Conservation (phyloP, 2,113 vertebrate genomes). For the Gallinago jamesoni region DNA sequence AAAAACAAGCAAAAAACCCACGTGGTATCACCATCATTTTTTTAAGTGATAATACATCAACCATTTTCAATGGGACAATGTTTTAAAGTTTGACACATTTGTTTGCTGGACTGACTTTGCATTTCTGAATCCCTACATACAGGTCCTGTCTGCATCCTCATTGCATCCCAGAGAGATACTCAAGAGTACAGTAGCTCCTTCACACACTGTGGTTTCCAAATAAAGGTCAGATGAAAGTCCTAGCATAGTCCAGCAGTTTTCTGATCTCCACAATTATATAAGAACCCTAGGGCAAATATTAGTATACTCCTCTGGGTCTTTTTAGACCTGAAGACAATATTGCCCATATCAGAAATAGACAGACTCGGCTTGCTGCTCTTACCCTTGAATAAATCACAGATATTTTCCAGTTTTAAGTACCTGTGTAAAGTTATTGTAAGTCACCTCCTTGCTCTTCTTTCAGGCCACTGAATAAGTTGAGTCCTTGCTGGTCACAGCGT, state of each 20-base stretch:
- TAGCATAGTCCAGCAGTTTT: not conserved
- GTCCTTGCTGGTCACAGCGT: not conserved
- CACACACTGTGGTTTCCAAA: not conserved
- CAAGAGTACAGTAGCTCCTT: not conserved
- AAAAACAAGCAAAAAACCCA: fast-evolving
- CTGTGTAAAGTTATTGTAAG: not conserved
- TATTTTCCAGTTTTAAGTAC: not conserved
- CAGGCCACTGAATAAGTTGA: not conserved
- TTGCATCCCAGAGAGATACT: not conserved
- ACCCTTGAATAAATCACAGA: not conserved
- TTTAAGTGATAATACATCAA: not conserved
- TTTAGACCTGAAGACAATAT: not conserved
- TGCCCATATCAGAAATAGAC: not conserved
- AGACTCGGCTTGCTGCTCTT: not conserved
- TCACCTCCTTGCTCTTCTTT: not conserved
- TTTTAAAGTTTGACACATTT: not conserved
- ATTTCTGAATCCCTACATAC: not conserved
- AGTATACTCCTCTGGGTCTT: not conserved
- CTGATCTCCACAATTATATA: not conserved
- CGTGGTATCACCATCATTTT: no score
- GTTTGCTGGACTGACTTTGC: not conserved
- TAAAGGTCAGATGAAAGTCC: not conserved
- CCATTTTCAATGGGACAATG: not conserved
- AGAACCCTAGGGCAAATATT: not conserved
- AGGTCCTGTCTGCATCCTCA: not conserved